phyloP scores from a whole-genome alignment of 1,140 invertebrate genomes.

The Lineus longissimus region DNA sequence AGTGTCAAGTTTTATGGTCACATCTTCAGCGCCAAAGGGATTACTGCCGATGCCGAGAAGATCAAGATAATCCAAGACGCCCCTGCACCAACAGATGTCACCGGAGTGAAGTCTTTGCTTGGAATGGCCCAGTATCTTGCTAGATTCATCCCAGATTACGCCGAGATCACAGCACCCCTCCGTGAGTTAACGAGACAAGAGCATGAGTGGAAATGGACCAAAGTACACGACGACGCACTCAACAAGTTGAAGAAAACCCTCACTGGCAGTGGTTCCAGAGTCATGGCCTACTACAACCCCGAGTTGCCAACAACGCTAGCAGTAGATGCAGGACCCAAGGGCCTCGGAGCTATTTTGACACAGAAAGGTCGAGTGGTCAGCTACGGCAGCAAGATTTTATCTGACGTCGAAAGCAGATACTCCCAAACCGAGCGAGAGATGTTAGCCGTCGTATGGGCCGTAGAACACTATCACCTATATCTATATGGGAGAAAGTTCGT shows the following conservation, averaged over 20 bases:
- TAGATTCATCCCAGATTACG: slow-evolving; percentile 21
- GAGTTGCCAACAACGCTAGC: slow-evolving; percentile 14
- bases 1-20: neutral
- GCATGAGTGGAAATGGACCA: slow-evolving; percentile 21
- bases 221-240: slow-evolving; percentile 22
- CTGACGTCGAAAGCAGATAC: slow-evolving; percentile 9
- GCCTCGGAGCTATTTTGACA: slow-evolving; percentile 45
- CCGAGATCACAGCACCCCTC: slow-evolving; percentile 24
- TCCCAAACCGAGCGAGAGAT: slow-evolving; percentile 51
- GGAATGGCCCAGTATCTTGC: slow-evolving; percentile 17
- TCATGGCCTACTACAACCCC: slow-evolving; percentile 27
- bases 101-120: slow-evolving; percentile 23
- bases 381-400: neutral
- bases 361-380: neutral
- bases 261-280: neutral
- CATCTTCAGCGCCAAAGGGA: neutral
- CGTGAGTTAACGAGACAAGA: slow-evolving; percentile 21
- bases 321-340: slow-evolving; percentile 53
- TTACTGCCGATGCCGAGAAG: slow-evolving; percentile 24
- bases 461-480: slow-evolving; percentile 35
- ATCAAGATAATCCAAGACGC: slow-evolving; percentile 35
- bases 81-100: slow-evolving; percentile 13
- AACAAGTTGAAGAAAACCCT: slow-evolving; percentile 20
- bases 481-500: slow-evolving; percentile 21
- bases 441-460: slow-evolving; percentile 33